Base-by-base conservation (phyloP, 2,113 vertebrate genomes). In the Oceanites oceanicus region DNA sequence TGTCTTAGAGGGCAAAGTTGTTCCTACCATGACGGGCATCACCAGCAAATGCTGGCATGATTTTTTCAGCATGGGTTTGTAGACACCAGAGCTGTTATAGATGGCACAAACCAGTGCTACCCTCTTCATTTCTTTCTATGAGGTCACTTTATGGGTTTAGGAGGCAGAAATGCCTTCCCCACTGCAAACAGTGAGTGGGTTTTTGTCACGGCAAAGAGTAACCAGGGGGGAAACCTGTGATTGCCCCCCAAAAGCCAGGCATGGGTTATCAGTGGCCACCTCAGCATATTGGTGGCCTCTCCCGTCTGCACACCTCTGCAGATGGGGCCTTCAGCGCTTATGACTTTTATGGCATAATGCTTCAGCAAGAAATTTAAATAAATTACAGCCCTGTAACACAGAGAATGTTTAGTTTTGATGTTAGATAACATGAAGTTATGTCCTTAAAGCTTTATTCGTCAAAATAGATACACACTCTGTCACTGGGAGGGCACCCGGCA, bases 321-420 rank as follows among this genome's bases (percentile, higher is more conserved):
- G 72, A 40, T 63, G 62, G 63, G 72, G 6, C 55, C 83, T 86
- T 29, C 49, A 30, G 47, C 2, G 1, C 62, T 78, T 75, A 13
- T 4, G 30, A 16, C n/a, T 92, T 82, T 73, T 27, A 61, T 7
- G 44, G 44, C 6, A 32, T 18, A 53, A 52, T 68, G 62, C 36
- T 92, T 90, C 10, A 2, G 62, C 0, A 20, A 88, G 65, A 59
- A 75, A 80, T 71, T 81, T 67, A 78, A 92, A 92, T 81, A 56
- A 96, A 86, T 88, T 30, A 38, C 65, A 58, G 61, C 50, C 44
- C 47, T 36, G 63, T 77, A 55, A 76, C 56, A 63, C 13, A 47
- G 78, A 32, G 11, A 4, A 40, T 77, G 84, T 92, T 97, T 82
- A n/a, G 86, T 63, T 94, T 85, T 50, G 81, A 53, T 89, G 74